phyloP scores from a whole-genome alignment of 2,113 vertebrate species.

The Rhea americana region DNA sequence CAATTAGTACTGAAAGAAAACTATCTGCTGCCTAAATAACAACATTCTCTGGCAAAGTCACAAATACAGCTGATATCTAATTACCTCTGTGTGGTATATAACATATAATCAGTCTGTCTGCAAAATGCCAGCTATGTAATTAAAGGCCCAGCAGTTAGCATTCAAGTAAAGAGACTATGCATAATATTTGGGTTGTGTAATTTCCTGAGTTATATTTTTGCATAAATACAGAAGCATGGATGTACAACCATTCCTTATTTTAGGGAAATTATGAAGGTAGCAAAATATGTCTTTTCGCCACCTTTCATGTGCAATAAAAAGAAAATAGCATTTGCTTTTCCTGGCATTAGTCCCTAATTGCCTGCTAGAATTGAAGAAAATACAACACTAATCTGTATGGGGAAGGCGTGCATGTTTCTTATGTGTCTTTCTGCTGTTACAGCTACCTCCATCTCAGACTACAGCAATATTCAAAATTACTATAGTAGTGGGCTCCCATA shows the following conservation, averaged over 20 bases:
- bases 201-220: background rate
- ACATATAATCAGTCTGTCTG: constrained; percentile 55
- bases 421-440: background rate
- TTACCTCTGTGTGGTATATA: constrained; percentile 29
- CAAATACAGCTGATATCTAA: constrained; percentile 33
- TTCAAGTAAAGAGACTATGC: constrained; percentile 1
- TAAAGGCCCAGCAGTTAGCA: constrained; percentile 41
- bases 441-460: background rate
- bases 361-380: background rate
- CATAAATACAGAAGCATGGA: background rate
- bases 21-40: background rate
- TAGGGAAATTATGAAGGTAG: background rate
- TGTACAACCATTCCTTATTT: background rate
- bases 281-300: constrained; percentile 11
- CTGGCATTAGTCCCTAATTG: background rate
- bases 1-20: background rate
- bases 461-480: background rate
- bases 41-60: constrained; percentile 2
- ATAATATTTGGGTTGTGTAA: constrained; percentile 34
- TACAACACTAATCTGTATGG: background rate
- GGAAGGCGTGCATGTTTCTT: background rate
- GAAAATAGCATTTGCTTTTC: constrained; percentile 4
- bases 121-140: constrained; percentile 50
- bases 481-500: background rate
- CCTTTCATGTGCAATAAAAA: background rate